A percentile compares a stretch with the other conserved stretches of the same genome.
Conservation (phyloP, 2,888 invertebrate species). For the Heteromurus nitidus region DNA sequence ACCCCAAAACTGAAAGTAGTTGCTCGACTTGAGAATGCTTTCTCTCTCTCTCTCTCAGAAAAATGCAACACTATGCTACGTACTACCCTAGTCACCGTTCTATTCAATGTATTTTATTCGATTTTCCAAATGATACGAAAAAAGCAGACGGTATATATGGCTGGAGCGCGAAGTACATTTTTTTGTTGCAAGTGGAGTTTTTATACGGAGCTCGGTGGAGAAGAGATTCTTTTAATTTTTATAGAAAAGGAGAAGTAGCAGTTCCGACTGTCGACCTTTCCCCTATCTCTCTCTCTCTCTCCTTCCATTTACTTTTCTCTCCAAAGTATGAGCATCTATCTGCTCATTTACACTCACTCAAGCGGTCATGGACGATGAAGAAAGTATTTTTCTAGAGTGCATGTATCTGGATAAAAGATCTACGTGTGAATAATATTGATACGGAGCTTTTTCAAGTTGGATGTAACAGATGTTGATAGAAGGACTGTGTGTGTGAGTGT, state of each 20-base stretch:
- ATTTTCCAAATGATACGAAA: too few species aligned
- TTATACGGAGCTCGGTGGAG: too few species aligned
- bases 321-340: constrained; percentile 32
- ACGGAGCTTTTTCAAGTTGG: constrained; percentile 36
- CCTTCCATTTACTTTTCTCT: constrained; percentile 36
- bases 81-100: too few species aligned
- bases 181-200: too few species aligned
- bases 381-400: constrained; percentile 55
- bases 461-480: constrained; percentile 56
- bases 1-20: too few species aligned
- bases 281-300: constrained; percentile 23
- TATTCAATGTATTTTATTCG: too few species aligned
- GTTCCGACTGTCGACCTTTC: constrained; percentile 51
- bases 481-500: background rate
- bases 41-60: too few species aligned
- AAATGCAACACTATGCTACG: too few species aligned
- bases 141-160: background rate
- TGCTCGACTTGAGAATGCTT: too few species aligned
- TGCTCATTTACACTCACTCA: constrained; percentile 66
- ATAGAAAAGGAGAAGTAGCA: constrained; percentile 1
- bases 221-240: constrained; percentile 46
- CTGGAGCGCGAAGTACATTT: background rate
- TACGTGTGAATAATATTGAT: constrained; percentile 65
- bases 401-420: constrained; percentile 57
- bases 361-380: constrained; percentile 62